These are phyloP conservation scores for Hypolimnas misippus DNA, from an alignment of 2,888 invertebrate genomes.

Conservation along the genomic window DNA sequence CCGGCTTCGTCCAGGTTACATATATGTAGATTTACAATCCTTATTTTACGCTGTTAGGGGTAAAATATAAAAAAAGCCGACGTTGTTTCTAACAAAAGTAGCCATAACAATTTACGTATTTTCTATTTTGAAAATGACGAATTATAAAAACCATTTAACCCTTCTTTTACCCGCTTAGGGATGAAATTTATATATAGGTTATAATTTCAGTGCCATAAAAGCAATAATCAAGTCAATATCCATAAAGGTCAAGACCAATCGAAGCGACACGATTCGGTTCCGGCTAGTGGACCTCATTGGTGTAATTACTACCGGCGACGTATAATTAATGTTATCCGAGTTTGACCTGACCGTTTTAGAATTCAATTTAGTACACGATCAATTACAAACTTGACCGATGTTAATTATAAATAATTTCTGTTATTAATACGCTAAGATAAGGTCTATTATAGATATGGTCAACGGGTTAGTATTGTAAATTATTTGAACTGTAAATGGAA, in stretches of 20 bases:
- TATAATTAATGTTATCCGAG: conserved; percentile 22
- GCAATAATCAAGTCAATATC: not conserved
- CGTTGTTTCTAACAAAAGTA: too few relatives aligned
- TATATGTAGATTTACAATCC: too few relatives aligned
- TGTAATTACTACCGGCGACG: conserved; percentile 25
- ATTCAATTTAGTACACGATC: conserved; percentile 14
- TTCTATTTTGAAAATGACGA: too few relatives aligned
- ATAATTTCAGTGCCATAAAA: not conserved
- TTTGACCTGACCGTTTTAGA: conserved; percentile 18
- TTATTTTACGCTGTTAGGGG: too few relatives aligned
- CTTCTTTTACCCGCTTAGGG: too few relatives aligned
- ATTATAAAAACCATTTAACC: too few relatives aligned
- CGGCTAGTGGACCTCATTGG: conserved; percentile 16
- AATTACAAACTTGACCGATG: not conserved
- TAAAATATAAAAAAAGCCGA: too few relatives aligned
- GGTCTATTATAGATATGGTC: not conserved
- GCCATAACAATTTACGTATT: too few relatives aligned
- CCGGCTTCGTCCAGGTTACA: too few relatives aligned
- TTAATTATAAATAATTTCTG: not conserved
- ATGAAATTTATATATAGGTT: too few relatives aligned
- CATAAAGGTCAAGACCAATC: conserved; percentile 14
- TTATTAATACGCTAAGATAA: not conserved
- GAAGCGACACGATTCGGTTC: conserved; percentile 33
- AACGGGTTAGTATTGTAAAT: not conserved
- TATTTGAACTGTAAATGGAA: not conserved